These are phyloP conservation scores for Thinocorus orbignyianus DNA, from an alignment of 2,113 vertebrate genomes.

Conservation along the genomic window DNA sequence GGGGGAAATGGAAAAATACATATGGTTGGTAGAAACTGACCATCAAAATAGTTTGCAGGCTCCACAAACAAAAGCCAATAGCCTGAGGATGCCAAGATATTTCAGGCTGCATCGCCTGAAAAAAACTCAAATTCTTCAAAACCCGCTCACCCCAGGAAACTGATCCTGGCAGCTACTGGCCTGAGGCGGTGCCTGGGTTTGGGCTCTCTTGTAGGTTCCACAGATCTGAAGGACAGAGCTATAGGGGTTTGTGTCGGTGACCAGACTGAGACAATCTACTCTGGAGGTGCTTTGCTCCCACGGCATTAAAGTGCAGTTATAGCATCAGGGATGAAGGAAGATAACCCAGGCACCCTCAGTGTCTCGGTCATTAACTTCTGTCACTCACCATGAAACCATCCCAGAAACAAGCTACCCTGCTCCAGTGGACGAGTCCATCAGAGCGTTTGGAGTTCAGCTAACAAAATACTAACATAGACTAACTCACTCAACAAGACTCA, in stretches of 20 bases:
- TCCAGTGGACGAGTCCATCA: fast-evolving
- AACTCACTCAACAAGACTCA: not conserved
- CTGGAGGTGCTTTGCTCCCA: not conserved
- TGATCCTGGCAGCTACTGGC: not conserved
- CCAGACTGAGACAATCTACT: not conserved
- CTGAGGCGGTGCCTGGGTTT: not conserved
- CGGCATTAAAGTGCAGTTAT: not conserved
- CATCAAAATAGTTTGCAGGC: not conserved
- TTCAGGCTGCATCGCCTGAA: not conserved
- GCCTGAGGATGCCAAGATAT: not conserved
- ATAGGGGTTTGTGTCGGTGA: not conserved
- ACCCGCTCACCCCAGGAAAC: not conserved
- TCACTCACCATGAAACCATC: not conserved
- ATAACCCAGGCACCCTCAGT: not conserved
- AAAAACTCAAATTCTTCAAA: not conserved
- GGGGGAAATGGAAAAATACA: not conserved
- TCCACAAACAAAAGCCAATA: not conserved
- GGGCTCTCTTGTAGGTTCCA: not conserved
- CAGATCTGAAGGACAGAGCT: not conserved
- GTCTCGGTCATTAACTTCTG: not conserved
- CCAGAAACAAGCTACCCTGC: not conserved
- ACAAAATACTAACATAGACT: not conserved
- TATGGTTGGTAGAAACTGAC: fast-evolving
- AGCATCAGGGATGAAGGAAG: not conserved
- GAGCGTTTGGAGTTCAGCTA: not conserved